Evolutionary conservation across 2,888 invertebrate genomes (phyloP).

Genomic region (Tipula unca): DNA sequence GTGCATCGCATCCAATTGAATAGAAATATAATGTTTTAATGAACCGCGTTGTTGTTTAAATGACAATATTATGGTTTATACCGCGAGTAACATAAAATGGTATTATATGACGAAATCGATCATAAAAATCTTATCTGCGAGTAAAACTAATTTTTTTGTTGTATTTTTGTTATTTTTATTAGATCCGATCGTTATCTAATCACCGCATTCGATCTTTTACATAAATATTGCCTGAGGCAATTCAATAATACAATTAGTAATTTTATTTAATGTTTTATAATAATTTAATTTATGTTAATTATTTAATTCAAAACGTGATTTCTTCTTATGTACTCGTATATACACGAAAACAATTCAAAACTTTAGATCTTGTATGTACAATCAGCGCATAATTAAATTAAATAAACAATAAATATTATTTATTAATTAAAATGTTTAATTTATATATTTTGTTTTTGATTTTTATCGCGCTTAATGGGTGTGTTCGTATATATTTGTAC

Average conservation of each 20-base stretch:
- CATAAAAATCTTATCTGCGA: background rate
- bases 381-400: background rate
- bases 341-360: background rate
- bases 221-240: no score
- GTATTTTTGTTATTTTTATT: background rate
- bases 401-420: background rate
- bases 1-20: background rate
- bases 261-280: no score
- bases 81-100: background rate
- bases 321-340: background rate
- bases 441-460: background rate
- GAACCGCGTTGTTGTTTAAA: background rate
- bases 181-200: background rate
- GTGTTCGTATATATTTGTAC: background rate
- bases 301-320: background rate
- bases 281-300: no score
- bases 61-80: background rate
- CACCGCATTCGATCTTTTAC: background rate
- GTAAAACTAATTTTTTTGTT: background rate
- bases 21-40: background rate
- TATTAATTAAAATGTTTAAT: background rate
- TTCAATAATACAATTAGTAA: background rate
- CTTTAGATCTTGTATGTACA: background rate
- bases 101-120: background rate
- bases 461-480: background rate